Evolutionary conservation across 2,113 vertebrate genomes (phyloP).

Genomic region (Campylorhamphus procurvoides): DNA sequence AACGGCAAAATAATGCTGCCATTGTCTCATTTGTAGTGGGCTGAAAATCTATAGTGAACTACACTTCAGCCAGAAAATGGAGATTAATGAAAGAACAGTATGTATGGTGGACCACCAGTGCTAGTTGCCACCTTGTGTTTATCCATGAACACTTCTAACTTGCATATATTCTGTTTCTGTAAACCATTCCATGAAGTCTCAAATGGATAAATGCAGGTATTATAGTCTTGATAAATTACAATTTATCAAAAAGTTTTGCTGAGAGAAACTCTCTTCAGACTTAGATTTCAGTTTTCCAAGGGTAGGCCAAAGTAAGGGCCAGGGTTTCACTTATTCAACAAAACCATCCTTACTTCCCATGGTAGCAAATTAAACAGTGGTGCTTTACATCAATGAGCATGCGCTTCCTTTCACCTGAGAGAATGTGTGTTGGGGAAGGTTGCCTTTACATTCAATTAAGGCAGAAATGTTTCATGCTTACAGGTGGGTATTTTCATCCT

Average conservation of each 20-base stretch:
- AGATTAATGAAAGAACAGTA: not conserved
- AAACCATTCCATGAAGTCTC: not conserved
- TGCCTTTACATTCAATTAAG: slow-evolving; percentile 71
- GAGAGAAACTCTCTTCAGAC: not conserved
- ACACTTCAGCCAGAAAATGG: not conserved
- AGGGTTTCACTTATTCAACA: not conserved
- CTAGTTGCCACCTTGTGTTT: not conserved
- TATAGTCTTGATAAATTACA: not conserved
- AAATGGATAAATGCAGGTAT: not conserved
- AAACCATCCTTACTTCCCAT: not conserved
- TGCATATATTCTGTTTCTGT: not conserved
- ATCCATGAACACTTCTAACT: not conserved
- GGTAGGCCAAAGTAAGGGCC: not conserved
- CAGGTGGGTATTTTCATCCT: slow-evolving; percentile 72
- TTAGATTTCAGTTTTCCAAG: not conserved
- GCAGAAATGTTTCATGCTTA: slow-evolving; percentile 40
- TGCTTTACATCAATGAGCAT: not conserved
- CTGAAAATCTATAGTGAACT: not conserved
- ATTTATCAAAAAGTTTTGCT: not conserved
- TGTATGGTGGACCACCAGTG: not conserved
- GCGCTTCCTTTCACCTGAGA: not conserved
- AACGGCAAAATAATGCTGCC: not conserved
- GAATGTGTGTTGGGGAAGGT: not conserved
- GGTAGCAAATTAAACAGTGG: not conserved
- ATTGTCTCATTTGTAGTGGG: not conserved